Conservation (phyloP, 2,888 invertebrate species). For the Mylabris sibirica region DNA sequence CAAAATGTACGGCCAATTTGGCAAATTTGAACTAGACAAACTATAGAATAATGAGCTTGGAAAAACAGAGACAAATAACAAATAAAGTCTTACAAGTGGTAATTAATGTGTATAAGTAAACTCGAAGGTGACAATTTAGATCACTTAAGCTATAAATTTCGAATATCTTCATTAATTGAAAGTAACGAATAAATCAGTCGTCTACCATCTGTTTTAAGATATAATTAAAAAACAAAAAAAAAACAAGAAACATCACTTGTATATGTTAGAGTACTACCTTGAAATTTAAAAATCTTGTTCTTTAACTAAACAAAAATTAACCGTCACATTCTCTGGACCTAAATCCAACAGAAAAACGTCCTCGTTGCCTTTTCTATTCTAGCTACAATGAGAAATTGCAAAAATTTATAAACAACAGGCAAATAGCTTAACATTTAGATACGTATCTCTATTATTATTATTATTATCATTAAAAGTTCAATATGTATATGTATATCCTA, state of each 20-base stretch:
- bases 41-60: too few species aligned
- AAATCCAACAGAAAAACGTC: background rate
- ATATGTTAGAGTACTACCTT: constrained; percentile 1
- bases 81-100: too few species aligned
- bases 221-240: background rate
- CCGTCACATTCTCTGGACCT: background rate
- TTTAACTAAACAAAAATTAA: background rate
- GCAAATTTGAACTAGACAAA: too few species aligned
- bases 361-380: background rate
- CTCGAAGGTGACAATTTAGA: too few species aligned
- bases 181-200: background rate
- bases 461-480: constrained; percentile 1
- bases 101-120: too few species aligned
- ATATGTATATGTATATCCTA: background rate
- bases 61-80: too few species aligned
- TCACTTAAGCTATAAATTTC: background rate
- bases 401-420: background rate
- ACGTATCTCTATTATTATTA: background rate
- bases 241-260: background rate
- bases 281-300: background rate
- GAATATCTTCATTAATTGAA: background rate
- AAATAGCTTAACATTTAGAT: background rate
- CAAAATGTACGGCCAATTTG: too few species aligned
- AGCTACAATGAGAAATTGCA: background rate
- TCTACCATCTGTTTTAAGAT: too few species aligned